Percentiles rank a stretch among this genome's conserved stretches.
Evolutionary conservation across 2,113 vertebrate genomes (phyloP).

Genomic region (Todiramphus saurophagus): DNA sequence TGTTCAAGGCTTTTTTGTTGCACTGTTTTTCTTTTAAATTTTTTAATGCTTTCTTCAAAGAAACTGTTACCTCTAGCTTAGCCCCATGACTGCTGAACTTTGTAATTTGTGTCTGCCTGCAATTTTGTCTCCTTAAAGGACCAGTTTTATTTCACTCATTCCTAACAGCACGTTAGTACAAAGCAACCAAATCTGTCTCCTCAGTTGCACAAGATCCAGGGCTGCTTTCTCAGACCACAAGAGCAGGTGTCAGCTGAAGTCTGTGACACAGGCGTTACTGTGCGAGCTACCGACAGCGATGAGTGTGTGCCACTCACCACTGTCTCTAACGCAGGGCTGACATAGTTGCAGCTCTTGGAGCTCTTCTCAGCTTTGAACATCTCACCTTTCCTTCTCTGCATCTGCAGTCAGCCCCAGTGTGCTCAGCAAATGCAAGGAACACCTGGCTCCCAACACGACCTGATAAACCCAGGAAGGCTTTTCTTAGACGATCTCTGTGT

Average conservation of each 20-base stretch:
- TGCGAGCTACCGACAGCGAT: no score
- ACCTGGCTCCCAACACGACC: no score
- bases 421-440: no score
- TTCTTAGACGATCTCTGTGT: background rate
- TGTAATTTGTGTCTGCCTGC: background rate
- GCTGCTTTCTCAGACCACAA: background rate
- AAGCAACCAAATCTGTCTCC: background rate
- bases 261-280: no score
- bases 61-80: background rate
- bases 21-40: background rate
- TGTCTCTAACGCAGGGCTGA: no score
- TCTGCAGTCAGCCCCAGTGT: no score
- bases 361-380: no score
- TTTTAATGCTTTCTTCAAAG: background rate
- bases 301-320: no score
- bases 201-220: background rate
- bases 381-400: no score
- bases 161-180: background rate
- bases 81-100: background rate
- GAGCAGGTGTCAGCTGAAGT: no score
- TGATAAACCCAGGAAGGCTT: background rate
- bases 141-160: background rate
- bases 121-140: conserved; percentile 1
- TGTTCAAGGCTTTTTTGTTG: background rate
- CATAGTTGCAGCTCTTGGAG: no score